phyloP scores from a whole-genome alignment of 2,888 invertebrate species.

The Latheticus oryzae region DNA sequence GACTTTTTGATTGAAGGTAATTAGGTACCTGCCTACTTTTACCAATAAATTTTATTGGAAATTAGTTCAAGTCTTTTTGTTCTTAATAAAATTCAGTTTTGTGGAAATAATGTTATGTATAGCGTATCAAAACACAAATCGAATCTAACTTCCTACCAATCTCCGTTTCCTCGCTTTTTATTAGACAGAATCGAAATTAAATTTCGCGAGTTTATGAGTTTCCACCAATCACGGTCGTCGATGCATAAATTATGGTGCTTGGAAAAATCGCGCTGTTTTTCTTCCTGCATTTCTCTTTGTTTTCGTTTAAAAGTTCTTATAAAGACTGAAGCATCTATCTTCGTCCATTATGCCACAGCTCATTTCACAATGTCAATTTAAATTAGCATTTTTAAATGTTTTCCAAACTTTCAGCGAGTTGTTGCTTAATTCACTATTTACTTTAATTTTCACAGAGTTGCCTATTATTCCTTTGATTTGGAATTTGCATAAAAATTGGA shows the following conservation, averaged over 20 bases:
- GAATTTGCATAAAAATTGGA: slow-evolving; percentile 41
- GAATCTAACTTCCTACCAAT: too few species aligned
- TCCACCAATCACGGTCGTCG: slow-evolving; percentile 26
- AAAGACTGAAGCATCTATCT: slow-evolving; percentile 47
- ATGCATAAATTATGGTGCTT: slow-evolving; percentile 23
- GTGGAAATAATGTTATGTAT: too few species aligned
- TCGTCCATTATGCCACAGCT: slow-evolving; percentile 52
- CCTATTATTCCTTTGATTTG: slow-evolving; percentile 40
- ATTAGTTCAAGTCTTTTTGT: too few species aligned
- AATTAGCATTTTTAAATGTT: slow-evolving; percentile 59
- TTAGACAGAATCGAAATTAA: slow-evolving; percentile 27
- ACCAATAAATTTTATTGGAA: too few species aligned
- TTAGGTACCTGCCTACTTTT: too few species aligned
- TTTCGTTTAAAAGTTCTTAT: slow-evolving; percentile 29
- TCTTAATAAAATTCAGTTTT: too few species aligned
- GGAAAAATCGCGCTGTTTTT: slow-evolving; percentile 14
- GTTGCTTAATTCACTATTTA: slow-evolving; percentile 54
- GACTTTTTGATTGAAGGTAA: too few species aligned
- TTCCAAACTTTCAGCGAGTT: slow-evolving; percentile 53
- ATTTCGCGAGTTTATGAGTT: slow-evolving; percentile 24
- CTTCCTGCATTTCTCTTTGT: slow-evolving; percentile 23
- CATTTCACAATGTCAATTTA: slow-evolving; percentile 58
- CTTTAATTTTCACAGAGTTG: slow-evolving; percentile 47
- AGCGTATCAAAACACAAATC: too few species aligned
- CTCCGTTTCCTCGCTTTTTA: slow-evolving; percentile 12